These are phyloP conservation scores for Betta splendens DNA, from an alignment of 2,797 vertebrate species.

Conservation along the genomic window DNA sequence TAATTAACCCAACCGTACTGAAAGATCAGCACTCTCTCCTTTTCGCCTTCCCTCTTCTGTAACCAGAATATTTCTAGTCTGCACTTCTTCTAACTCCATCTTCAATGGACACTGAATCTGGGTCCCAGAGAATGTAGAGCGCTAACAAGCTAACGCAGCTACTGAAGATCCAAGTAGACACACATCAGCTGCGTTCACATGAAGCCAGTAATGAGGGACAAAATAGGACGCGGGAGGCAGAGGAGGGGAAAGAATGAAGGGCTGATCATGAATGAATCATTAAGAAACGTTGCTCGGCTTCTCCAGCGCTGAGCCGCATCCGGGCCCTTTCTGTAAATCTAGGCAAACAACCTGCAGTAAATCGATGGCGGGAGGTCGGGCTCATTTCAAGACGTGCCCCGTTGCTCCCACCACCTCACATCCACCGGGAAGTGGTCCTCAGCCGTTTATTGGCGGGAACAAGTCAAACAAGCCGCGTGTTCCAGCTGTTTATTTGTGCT, in stretches of 20 bases:
- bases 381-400: conserved; percentile 6
- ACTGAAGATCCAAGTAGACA: conserved; percentile 38
- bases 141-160: conserved; percentile 29
- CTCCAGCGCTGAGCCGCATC: conserved; percentile 40
- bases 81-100: conserved; percentile 22
- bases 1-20: conserved; percentile 56
- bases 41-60: conserved; percentile 7
- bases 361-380: conserved; percentile 20
- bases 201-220: conserved; percentile 50
- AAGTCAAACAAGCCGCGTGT: conserved; percentile 59
- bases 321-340: conserved; percentile 28
- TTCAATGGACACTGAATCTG: conserved; percentile 26
- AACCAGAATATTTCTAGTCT: conserved; percentile 12
- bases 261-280: conserved; percentile 53
- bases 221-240: conserved; percentile 29
- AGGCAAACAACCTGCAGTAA: conserved; percentile 19
- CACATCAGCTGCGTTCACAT: conserved; percentile 40
- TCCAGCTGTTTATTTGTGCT: conserved; percentile 69
- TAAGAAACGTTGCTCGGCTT: conserved; percentile 44
- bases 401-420: conserved; percentile 44
- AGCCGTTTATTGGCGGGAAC: conserved; percentile 54
- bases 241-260: conserved; percentile 24
- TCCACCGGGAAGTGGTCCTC: conserved; percentile 60
- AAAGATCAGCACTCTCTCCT: conserved; percentile 48
- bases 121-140: conserved; percentile 15